Conservation (phyloP, 2,888 invertebrate genomes). For the Perithous albicinctus region DNA sequence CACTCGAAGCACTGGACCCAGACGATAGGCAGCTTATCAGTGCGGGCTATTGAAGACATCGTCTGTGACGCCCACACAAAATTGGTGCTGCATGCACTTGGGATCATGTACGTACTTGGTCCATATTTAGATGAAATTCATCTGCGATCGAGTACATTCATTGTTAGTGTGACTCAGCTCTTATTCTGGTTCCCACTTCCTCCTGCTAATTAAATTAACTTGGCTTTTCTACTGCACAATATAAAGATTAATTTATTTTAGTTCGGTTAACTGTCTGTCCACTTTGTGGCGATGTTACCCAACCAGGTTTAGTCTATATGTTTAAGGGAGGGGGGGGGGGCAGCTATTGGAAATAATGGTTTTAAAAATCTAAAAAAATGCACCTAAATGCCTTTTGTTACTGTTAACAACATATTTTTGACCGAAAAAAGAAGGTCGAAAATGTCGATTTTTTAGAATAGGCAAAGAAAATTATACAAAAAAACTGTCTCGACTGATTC, state of each 20-base stretch:
- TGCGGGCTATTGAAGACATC: slow-evolving; percentile 22
- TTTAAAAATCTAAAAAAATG: no score
- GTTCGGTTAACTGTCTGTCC: not conserved
- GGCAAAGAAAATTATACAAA: no score
- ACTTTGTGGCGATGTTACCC: no score
- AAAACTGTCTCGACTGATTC: no score
- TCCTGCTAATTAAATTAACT: not conserved
- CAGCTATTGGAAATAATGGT: no score
- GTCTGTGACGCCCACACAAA: slow-evolving; percentile 38
- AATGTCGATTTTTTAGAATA: no score
- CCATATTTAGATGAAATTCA: not conserved
- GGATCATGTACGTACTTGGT: not conserved
- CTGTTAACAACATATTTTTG: no score
- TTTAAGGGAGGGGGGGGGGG: no score
- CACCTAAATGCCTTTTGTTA: no score
- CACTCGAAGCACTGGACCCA: slow-evolving; percentile 32
- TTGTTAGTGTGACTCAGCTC: not conserved
- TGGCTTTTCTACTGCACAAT: not conserved
- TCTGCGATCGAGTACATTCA: not conserved
- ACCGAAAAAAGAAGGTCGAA: no score
- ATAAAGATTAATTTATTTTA: not conserved
- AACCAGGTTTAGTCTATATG: no score
- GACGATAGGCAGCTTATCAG: slow-evolving; percentile 55
- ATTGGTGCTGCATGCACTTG: slow-evolving; percentile 1
- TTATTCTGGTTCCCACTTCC: not conserved